These are phyloP conservation scores for Drosophila rhopaloa DNA, from an alignment of 1,140 invertebrate genomes.

Conservation along the genomic window DNA sequence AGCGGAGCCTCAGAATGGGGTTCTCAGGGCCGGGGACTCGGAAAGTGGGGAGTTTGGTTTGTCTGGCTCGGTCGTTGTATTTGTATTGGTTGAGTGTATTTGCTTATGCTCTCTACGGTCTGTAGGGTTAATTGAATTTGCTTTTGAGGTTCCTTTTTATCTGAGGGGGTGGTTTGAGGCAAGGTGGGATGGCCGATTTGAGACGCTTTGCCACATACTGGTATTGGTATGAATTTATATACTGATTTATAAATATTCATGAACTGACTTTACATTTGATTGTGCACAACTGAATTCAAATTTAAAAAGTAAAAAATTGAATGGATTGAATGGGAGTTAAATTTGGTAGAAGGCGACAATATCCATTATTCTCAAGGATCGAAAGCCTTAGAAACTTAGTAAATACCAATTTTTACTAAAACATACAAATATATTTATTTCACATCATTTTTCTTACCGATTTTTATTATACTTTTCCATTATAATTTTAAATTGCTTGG, in stretches of 20 bases:
- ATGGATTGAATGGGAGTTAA: not conserved
- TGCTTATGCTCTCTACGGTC: constrained; percentile 78
- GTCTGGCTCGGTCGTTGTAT: constrained; percentile 53
- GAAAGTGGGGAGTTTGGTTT: constrained; percentile 28
- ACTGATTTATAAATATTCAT: constrained; percentile 52
- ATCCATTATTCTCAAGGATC: no score
- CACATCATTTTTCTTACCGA: no score
- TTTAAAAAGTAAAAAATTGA: not conserved
- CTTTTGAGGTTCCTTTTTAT: constrained; percentile 64
- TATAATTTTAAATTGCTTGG: no score
- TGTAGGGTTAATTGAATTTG: constrained; percentile 82
- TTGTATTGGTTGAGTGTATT: constrained; percentile 81
- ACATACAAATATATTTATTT: no score
- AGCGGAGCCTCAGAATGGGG: constrained; percentile 29
- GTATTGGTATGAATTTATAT: constrained; percentile 16
- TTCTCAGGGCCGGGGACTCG: constrained; percentile 2
- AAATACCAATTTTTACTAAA: no score
- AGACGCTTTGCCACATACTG: constrained; percentile 31
- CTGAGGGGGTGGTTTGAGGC: not conserved
- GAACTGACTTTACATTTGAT: constrained; percentile 19
- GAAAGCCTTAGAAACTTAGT: no score
- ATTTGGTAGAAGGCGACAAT: no score
- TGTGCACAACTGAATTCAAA: not conserved
- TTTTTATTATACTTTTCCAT: no score
- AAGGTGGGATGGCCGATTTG: not conserved